A percentile compares a stretch with the other conserved stretches of the same genome.
phyloP scores from a whole-genome alignment of 2,888 invertebrate species.

The Drosophila recens region DNA sequence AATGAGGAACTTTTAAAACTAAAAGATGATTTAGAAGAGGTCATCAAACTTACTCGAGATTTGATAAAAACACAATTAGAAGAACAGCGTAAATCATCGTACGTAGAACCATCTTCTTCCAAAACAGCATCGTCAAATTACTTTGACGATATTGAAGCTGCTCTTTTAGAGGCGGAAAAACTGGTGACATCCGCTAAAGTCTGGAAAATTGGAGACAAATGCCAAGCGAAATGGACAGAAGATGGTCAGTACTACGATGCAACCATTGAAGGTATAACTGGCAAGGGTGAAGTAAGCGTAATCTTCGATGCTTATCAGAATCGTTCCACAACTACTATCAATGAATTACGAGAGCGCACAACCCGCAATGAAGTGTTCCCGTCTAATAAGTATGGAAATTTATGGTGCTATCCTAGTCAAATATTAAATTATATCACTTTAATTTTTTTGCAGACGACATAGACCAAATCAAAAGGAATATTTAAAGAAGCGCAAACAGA shows the following conservation, averaged over 20 bases:
- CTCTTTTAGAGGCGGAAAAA: constrained; percentile 89
- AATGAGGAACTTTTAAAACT: constrained; percentile 97
- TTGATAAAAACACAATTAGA: constrained; percentile 93
- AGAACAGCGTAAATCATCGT: constrained; percentile 88
- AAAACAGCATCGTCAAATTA: constrained; percentile 84
- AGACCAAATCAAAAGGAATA: constrained; percentile 95
- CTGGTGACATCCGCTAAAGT: constrained; percentile 86
- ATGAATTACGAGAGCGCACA: constrained; percentile 88
- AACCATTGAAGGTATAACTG: constrained; percentile 93
- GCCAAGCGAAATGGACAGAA: constrained; percentile 96
- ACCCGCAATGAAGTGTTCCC: constrained; percentile 86
- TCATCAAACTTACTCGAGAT: constrained; percentile 96
- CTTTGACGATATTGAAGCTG: constrained; percentile 90
- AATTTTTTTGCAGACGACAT: constrained; percentile 87
- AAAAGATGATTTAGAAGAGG: constrained; percentile 97
- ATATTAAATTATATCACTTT: neutral
- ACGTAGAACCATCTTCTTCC: constrained; percentile 85
- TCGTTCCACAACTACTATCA: constrained; percentile 91
- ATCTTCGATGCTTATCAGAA: constrained; percentile 96
- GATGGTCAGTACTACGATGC: constrained; percentile 97
- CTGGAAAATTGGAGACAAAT: constrained; percentile 96
- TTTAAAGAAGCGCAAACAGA: constrained; percentile 97
- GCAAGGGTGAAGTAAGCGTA: constrained; percentile 94
- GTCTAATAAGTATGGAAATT: constrained; percentile 80
- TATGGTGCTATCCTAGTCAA: neutral